These are phyloP conservation scores for Agrotis exclamationis DNA, from an alignment of 2,888 invertebrate genomes.

Conservation along the genomic window DNA sequence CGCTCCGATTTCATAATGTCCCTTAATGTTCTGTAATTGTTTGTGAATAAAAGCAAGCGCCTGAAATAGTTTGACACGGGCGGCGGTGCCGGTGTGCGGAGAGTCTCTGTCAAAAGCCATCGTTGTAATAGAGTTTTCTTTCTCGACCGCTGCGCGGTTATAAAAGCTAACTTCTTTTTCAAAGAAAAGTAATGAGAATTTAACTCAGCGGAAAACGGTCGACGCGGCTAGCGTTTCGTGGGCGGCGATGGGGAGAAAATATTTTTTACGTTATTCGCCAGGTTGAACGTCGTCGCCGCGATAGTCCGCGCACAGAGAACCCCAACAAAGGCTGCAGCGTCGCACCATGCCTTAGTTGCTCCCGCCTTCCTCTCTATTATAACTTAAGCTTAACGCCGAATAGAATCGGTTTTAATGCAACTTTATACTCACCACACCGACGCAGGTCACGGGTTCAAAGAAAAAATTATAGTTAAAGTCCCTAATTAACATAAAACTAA, in stretches of 20 bases:
- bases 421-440: conserved; percentile 72
- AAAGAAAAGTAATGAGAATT: conserved; percentile 89
- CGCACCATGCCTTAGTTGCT: conserved; percentile 61
- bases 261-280: conserved; percentile 84
- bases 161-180: conserved; percentile 87
- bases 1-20: conserved; percentile 78
- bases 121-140: conserved; percentile 87
- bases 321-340: conserved; percentile 77
- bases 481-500: conserved; percentile 79
- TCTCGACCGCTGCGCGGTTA: conserved; percentile 81
- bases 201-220: conserved; percentile 88
- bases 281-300: conserved; percentile 71
- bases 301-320: conserved; percentile 76
- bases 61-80: conserved; percentile 78
- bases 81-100: conserved; percentile 71
- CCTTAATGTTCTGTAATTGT: conserved; percentile 84
- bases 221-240: conserved; percentile 76
- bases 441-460: conserved; percentile 72
- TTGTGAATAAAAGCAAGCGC: conserved; percentile 80
- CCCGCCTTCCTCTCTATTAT: conserved; percentile 79
- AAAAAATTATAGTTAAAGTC: conserved; percentile 76
- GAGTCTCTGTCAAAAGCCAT: conserved; percentile 82
- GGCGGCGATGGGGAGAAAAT: conserved; percentile 81
- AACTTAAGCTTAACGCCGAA: conserved; percentile 76
- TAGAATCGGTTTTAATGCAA: conserved; percentile 81